Conservation (phyloP, 2,797 vertebrate species). For the Heteromormyrus szaboi region DNA sequence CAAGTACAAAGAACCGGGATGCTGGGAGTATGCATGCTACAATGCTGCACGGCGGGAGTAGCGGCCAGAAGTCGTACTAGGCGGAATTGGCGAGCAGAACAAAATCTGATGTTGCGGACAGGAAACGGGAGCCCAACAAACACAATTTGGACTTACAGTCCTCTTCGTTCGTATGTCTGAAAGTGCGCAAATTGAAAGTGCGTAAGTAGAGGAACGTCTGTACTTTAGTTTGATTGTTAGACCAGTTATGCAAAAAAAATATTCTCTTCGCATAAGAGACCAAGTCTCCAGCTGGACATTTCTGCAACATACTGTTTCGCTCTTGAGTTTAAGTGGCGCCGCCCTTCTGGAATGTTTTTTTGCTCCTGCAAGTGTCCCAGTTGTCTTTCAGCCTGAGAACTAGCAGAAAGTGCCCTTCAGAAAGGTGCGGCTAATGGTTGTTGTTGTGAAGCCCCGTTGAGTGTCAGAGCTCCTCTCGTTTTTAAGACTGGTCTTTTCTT, state of each 20-base stretch:
- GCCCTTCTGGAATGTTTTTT: not conserved
- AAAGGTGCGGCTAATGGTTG: constrained; percentile 36
- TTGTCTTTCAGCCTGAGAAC: not conserved
- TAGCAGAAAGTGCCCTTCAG: not conserved
- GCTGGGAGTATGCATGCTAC: too few species aligned
- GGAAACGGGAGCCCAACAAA: too few species aligned
- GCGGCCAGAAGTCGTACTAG: too few species aligned
- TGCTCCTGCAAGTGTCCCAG: not conserved
- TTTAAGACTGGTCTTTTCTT: constrained; percentile 99
- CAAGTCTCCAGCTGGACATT: not conserved
- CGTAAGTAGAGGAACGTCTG: too few species aligned
- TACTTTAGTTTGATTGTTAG: not conserved
- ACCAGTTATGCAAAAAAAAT: not conserved
- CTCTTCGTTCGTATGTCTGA: too few species aligned
- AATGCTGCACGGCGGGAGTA: too few species aligned
- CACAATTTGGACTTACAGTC: too few species aligned
- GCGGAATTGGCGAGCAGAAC: too few species aligned
- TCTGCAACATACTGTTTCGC: not conserved
- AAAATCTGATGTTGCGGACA: too few species aligned
- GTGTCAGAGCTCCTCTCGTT: constrained; percentile 41
- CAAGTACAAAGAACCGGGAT: too few species aligned
- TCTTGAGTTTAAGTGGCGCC: not conserved
- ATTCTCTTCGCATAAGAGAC: not conserved
- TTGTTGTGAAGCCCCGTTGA: constrained; percentile 29
- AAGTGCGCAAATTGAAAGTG: too few species aligned